phyloP scores from a whole-genome alignment of 2,888 invertebrate genomes.

The Mycalesis mineus region DNA sequence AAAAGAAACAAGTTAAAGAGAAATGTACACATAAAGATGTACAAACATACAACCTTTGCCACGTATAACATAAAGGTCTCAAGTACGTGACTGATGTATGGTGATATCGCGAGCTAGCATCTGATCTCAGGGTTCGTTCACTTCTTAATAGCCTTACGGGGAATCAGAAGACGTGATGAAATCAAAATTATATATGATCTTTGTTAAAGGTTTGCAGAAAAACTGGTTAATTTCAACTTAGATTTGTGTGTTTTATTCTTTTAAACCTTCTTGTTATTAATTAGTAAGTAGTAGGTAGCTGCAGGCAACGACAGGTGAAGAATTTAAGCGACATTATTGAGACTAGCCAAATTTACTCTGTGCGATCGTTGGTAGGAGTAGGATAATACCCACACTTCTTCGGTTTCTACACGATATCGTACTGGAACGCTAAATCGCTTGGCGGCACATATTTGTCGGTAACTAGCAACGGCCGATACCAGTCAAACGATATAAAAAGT shows the following conservation, averaged over 20 bases:
- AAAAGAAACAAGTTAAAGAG: neutral
- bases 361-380: too few relatives aligned
- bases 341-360: too few relatives aligned
- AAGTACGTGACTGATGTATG: constrained; percentile 20
- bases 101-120: constrained; percentile 18
- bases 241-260: neutral
- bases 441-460: too few relatives aligned
- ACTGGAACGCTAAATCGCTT: too few relatives aligned
- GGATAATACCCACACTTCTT: too few relatives aligned
- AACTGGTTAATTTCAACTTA: constrained; percentile 6
- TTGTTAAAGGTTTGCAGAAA: constrained; percentile 14
- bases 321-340: too few relatives aligned
- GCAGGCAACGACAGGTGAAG: too few relatives aligned
- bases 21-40: constrained; percentile 2
- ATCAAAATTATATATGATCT: constrained; percentile 15
- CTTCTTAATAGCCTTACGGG: constrained; percentile 16
- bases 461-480: too few relatives aligned
- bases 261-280: too few relatives aligned
- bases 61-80: constrained; percentile 8
- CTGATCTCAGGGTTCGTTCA: constrained; percentile 12
- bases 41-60: constrained; percentile 15
- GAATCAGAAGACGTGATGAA: constrained; percentile 17
- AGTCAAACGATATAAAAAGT: too few relatives aligned
- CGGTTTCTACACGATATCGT: too few relatives aligned
- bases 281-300: too few relatives aligned